Evolutionary conservation across 2,113 vertebrate genomes (phyloP), one percentile per base, ranked within the genome.

Genomic region (Ranitomeya imitator): DNA sequence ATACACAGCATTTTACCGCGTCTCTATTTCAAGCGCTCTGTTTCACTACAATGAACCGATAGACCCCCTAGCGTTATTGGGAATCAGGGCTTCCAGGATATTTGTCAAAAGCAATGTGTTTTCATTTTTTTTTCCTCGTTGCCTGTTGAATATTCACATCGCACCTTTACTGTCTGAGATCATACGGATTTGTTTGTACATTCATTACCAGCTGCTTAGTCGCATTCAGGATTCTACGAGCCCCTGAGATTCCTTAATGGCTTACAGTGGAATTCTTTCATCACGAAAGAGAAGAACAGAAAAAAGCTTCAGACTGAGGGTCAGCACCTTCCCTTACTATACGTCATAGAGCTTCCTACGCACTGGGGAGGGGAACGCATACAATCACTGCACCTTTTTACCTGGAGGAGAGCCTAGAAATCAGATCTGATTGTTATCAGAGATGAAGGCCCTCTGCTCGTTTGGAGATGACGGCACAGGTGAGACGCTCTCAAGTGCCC

Each of bases 181-280:
- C 80, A 78, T n/a, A 67, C 21, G 59, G 18, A 69, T 31, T 85
- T 85, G 59, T 77, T 83, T 85, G 76, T 67, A 57, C 61, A 18
- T 69, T 89, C 60, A 57, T 84, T 79, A 84, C 26, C 60, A 57
- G 51, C 82, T 89, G 71, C 61, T 79, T 69, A 19, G 23, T 59
- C 69, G 71, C 37, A 83, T 89, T 69, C 82, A 79, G 55, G 71
- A 88, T 77, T 37, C 13, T 55, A 79, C n/a, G 18, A 69, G 71
- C 74, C 26, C 60, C 23, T 16, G 83, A 85, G 60, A 77, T 63
- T 63, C 83, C 82, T 84, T 85, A 89, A 85, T 89, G 74, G 87
- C 86, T 84, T 54, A 59, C 63, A 51, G 71, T 84, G 45, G 73
- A 55, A 51, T 78, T 82, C 60, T 89, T 89, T 85, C 87, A 89